Percentiles rank a stretch among this genome's conserved stretches.
Evolutionary conservation across 2,888 invertebrate genomes (phyloP).

Genomic region (Philaethria dido): DNA sequence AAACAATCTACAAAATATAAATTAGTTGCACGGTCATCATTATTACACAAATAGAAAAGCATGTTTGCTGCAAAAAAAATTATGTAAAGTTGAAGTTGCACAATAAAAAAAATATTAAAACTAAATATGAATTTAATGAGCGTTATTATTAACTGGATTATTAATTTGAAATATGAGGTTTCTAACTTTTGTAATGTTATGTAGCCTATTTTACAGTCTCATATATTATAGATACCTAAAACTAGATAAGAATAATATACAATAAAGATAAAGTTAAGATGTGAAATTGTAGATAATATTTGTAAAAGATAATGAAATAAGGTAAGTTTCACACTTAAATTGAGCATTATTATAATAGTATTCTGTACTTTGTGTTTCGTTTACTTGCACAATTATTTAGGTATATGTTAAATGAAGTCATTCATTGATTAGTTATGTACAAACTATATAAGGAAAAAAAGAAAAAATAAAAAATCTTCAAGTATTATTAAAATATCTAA

Average conservation of each 20-base stretch:
- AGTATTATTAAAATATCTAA: no score
- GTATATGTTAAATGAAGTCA: no score
- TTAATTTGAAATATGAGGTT: not conserved
- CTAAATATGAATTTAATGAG: not conserved
- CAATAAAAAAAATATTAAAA: not conserved
- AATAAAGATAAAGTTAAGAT: constrained; percentile 5
- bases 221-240: not conserved
- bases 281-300: constrained; percentile 5
- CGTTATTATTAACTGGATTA: not conserved
- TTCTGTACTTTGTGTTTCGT: no score
- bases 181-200: not conserved
- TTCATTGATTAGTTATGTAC: no score
- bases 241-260: constrained; percentile 6
- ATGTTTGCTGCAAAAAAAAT: not conserved
- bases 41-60: not conserved
- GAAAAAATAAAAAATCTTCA: no score
- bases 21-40: not conserved
- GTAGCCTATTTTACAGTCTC: not conserved
- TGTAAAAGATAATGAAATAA: constrained; percentile 1
- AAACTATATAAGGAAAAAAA: no score
- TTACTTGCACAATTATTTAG: no score
- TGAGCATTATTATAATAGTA: no score
- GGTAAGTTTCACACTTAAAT: not conserved
- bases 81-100: not conserved
- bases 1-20: not conserved